phyloP scores from a whole-genome alignment of 2,888 invertebrate genomes.

The Hanleya hanleyi region DNA sequence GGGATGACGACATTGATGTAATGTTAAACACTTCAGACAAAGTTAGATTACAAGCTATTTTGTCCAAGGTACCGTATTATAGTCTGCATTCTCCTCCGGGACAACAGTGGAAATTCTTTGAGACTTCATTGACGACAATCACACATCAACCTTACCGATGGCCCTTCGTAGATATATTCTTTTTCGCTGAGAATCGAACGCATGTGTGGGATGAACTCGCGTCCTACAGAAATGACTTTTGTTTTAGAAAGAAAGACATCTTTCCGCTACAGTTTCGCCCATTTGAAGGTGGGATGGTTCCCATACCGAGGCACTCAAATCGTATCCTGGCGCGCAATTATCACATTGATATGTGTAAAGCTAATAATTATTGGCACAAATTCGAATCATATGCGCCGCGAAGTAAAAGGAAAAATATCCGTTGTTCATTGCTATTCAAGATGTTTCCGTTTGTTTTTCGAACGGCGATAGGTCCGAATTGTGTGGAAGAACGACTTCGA shows the following conservation, averaged over 20 bases:
- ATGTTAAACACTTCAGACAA: constrained; percentile 38
- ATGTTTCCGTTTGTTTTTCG: constrained; percentile 55
- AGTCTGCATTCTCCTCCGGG: constrained; percentile 27
- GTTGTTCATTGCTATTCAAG: constrained; percentile 32
- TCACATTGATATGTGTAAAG: constrained; percentile 25
- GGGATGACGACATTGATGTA: constrained; percentile 59
- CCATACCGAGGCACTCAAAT: constrained; percentile 33
- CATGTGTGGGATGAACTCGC: constrained; percentile 44
- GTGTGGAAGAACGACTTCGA: too few relatives aligned
- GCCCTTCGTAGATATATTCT: constrained; percentile 62
- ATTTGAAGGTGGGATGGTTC: constrained; percentile 34
- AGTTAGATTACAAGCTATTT: constrained; percentile 15
- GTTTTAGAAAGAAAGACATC: constrained; percentile 25
- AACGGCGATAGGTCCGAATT: too few relatives aligned
- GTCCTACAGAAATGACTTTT: constrained; percentile 21
- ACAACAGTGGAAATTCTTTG: constrained; percentile 53
- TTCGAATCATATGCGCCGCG: constrained; percentile 16
- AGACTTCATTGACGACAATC: constrained; percentile 31
- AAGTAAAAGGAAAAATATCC: constrained; percentile 11
- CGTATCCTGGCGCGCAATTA: constrained; percentile 16
- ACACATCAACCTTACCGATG: constrained; percentile 44
- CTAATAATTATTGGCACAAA: constrained; percentile 37
- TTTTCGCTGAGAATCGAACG: constrained; percentile 50
- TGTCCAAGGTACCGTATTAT: constrained; percentile 33
- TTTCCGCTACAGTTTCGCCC: constrained; percentile 37